phyloP scores from a whole-genome alignment of 2,797 vertebrate genomes.

The Merluccius polli region DNA sequence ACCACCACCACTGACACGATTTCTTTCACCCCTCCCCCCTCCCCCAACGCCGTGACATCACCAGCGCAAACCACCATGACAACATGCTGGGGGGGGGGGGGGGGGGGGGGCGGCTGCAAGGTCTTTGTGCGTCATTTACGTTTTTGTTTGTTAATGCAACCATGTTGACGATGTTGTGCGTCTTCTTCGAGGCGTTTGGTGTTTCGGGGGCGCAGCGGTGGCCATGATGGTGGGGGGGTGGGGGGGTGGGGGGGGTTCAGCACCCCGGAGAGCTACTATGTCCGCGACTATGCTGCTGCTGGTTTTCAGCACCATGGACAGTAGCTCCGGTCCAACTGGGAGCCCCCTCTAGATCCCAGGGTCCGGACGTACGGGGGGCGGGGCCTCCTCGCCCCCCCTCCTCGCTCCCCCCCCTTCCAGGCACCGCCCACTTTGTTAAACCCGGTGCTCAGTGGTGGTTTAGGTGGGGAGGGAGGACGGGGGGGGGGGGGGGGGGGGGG shows the following conservation, averaged over 20 bases:
- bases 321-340: constrained; percentile 37
- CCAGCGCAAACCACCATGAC: constrained; percentile 77
- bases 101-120: too few relatives aligned
- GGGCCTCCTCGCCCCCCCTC: neutral
- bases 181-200: too few relatives aligned
- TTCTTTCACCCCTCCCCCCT: too few relatives aligned
- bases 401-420: too few relatives aligned
- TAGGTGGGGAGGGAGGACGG: too few relatives aligned
- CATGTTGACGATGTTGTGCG: neutral
- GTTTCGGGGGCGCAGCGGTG: neutral
- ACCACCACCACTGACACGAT: too few relatives aligned
- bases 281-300: constrained; percentile 1
- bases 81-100: constrained; percentile 70
- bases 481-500: too few relatives aligned
- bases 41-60: constrained; percentile 85
- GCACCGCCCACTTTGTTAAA: neutral
- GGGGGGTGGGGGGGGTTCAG: constrained; percentile 62
- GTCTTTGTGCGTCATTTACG: constrained; percentile 18
- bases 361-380: neutral
- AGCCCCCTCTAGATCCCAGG: neutral
- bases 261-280: constrained; percentile 58
- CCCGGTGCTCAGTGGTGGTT: neutral
- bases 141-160: too few relatives aligned
- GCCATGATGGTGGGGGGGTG: neutral
- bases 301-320: constrained; percentile 78